These are phyloP conservation scores for Cydia strobilella DNA, from an alignment of 1,140 invertebrate species.

Conservation along the genomic window DNA sequence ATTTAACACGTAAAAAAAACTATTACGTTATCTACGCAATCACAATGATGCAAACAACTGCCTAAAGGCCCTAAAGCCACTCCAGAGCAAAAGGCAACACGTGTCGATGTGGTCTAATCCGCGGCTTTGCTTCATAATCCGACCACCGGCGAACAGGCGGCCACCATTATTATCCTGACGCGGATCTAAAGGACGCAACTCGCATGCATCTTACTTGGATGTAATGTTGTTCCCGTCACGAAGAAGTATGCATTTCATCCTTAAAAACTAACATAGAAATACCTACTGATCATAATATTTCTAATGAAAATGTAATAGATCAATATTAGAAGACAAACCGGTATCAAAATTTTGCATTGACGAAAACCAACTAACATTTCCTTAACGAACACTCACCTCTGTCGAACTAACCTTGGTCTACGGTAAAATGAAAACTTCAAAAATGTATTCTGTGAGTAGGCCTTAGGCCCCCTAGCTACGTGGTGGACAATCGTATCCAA, in stretches of 20 bases:
- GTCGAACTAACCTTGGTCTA: too few species aligned
- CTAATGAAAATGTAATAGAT: too few species aligned
- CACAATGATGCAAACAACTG: conserved; percentile 62
- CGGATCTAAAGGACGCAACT: conserved; percentile 3
- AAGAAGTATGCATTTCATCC: background rate
- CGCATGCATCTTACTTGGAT: background rate
- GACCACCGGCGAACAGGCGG: conserved; percentile 65
- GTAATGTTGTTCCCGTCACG: background rate
- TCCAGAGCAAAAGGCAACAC: conserved; percentile 66
- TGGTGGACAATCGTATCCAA: too few species aligned
- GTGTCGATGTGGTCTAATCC: conserved; percentile 75
- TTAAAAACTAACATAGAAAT: too few species aligned
- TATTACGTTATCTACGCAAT: conserved; percentile 57
- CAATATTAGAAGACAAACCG: too few species aligned
- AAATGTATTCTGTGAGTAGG: too few species aligned
- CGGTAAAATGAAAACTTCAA: too few species aligned
- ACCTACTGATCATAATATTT: too few species aligned
- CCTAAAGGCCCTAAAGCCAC: conserved; percentile 68
- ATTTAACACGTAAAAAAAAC: conserved; percentile 42
- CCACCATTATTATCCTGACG: conserved; percentile 64
- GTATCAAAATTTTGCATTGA: too few species aligned
- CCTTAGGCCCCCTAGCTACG: too few species aligned
- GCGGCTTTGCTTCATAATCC: conserved; percentile 67
- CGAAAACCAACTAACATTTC: too few species aligned
- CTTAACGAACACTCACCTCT: too few species aligned